Percentiles rank a stretch among this genome's conserved stretches.
Evolutionary conservation across 2,797 vertebrate species (phyloP).

Genomic region (Melopsittacus undulatus): DNA sequence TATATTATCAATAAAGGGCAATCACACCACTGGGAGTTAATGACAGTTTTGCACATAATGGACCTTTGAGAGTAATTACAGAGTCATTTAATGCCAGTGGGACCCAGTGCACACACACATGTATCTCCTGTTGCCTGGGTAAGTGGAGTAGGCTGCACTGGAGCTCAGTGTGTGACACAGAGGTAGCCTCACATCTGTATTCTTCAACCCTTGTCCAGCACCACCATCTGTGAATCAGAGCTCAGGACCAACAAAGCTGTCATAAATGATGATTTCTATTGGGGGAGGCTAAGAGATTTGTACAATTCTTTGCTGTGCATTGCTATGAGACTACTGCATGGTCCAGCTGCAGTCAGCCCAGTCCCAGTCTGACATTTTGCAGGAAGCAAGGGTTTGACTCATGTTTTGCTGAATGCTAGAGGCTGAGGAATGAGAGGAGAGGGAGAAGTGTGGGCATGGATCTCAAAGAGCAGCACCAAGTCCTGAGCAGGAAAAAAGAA

Average conservation of each 20-base stretch:
- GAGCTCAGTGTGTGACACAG: no score
- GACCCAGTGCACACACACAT: accelerated
- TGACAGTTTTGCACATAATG: conserved; percentile 12
- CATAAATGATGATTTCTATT: neutral
- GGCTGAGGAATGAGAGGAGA: neutral
- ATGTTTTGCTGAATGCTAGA: neutral
- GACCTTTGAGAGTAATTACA: conserved; percentile 26
- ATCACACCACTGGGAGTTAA: conserved; percentile 27
- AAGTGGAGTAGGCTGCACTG: neutral
- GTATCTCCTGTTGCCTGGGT: neutral
- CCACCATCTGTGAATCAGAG: neutral
- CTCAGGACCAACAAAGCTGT: neutral
- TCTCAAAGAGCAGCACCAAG: neutral
- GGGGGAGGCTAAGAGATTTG: neutral
- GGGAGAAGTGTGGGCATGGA: neutral
- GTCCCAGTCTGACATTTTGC: neutral
- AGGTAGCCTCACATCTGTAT: neutral
- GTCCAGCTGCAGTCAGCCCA: neutral
- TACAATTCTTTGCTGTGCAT: neutral
- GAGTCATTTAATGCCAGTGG: neutral
- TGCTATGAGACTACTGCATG: neutral
- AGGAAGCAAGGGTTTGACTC: neutral
- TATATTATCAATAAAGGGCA: conserved; percentile 40
- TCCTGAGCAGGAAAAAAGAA: neutral
- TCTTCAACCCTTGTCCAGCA: neutral